Conservation (phyloP, 30 jellyfish, hydroid and myxozoan genomes). For the Morbakka virulenta region DNA sequence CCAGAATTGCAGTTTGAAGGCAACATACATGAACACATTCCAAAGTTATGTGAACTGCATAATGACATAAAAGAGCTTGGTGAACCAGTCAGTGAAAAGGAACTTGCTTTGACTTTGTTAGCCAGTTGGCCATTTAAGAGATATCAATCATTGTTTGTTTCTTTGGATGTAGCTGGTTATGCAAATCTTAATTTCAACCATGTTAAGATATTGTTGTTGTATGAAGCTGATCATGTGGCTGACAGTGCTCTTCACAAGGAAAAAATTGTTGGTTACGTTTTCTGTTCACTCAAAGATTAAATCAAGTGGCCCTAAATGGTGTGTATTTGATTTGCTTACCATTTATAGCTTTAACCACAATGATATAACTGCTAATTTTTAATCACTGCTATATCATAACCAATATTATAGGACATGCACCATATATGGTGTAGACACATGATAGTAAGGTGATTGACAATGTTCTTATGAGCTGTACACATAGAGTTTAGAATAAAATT, state of each 20-base stretch:
- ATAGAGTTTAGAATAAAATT: no score
- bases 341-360: no score
- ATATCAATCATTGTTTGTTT: conserved; percentile 16
- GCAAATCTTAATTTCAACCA: conserved; percentile 4
- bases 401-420: no score
- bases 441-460: no score
- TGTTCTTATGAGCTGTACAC: no score
- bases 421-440: no score
- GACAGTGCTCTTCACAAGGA: neutral
- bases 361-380: no score
- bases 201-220: conserved; percentile 28
- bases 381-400: no score
- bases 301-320: neutral
- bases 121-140: conserved; percentile 24
- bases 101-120: conserved; percentile 16
- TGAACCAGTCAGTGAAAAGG: conserved; percentile 27
- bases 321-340: no score
- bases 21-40: conserved; percentile 10
- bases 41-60: conserved; percentile 30
- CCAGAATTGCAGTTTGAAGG: conserved; percentile 27
- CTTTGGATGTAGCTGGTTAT: conserved; percentile 42
- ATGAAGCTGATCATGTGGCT: conserved; percentile 15
- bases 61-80: conserved; percentile 28
- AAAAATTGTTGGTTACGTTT: neutral
- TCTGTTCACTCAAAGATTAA: neutral